Evolutionary conservation across 1,140 invertebrate species (phyloP).

Genomic region (Anoplolepis gracilipes): DNA sequence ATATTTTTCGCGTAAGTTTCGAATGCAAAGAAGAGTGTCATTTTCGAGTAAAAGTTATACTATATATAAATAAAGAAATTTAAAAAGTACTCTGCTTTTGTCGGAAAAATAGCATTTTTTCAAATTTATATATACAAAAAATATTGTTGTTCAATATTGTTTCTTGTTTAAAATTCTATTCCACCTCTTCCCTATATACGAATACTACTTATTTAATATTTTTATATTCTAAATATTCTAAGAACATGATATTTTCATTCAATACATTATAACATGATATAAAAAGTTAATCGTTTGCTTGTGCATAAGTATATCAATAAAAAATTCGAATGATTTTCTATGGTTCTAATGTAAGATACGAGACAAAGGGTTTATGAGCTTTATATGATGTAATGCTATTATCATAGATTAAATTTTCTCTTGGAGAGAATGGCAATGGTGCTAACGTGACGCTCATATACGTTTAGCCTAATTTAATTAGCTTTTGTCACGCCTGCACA

Average conservation of each 20-base stretch:
- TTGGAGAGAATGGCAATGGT: neutral
- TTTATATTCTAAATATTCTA: too few relatives aligned
- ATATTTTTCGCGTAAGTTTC: constrained; percentile 29
- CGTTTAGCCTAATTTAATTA: constrained; percentile 59
- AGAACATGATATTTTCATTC: neutral
- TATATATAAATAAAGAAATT: constrained; percentile 14
- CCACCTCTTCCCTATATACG: neutral
- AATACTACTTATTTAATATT: neutral
- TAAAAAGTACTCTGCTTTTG: neutral
- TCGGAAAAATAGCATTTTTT: constrained; percentile 18
- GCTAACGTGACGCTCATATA: constrained; percentile 18
- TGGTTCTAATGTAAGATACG: neutral
- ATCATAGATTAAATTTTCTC: constrained; percentile 41
- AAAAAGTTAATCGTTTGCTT: neutral
- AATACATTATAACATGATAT: neutral
- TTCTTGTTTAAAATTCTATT: neutral
- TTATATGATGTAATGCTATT: constrained; percentile 34
- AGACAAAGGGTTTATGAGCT: constrained; percentile 12
- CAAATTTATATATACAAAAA: constrained; percentile 1
- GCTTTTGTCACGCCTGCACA: constrained; percentile 7
- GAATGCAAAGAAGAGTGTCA: neutral
- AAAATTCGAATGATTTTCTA: constrained; percentile 7
- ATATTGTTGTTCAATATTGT: constrained; percentile 18
- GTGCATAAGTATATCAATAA: neutral
- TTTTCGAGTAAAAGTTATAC: constrained; percentile 13